Conservation (phyloP, 2,888 invertebrate species). For the Synanthedon formicaeformis region DNA sequence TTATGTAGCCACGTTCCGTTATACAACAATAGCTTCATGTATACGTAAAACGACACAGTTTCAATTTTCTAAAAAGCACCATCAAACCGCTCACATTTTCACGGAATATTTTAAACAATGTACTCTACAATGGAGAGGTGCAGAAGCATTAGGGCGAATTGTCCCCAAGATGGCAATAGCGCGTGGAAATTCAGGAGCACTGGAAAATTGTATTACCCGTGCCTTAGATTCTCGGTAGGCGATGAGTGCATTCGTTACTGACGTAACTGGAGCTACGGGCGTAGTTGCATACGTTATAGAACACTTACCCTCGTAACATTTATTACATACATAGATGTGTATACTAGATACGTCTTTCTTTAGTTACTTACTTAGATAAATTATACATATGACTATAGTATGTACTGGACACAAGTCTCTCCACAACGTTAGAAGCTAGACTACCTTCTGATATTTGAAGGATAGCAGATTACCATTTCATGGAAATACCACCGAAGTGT, state of each 20-base stretch:
- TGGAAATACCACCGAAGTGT: too few relatives aligned
- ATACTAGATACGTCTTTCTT: too few relatives aligned
- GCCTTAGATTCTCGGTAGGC: conserved; percentile 27
- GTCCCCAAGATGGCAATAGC: conserved; percentile 59
- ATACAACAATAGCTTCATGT: not conserved
- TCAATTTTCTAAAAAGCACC: conserved; percentile 9
- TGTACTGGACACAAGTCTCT: too few relatives aligned
- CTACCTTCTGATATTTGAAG: too few relatives aligned
- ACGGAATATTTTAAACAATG: conserved; percentile 38
- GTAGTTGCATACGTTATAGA: conserved; percentile 19
- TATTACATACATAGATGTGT: too few relatives aligned
- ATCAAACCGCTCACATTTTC: conserved; percentile 14
- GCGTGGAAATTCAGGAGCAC: conserved; percentile 20
- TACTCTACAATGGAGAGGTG: conserved; percentile 29
- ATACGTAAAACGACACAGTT: conserved; percentile 1
- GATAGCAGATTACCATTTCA: too few relatives aligned
- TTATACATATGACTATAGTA: too few relatives aligned
- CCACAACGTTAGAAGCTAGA: too few relatives aligned
- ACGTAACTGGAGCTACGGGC: conserved; percentile 36
- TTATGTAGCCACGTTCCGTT: not conserved
- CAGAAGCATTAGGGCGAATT: conserved; percentile 53
- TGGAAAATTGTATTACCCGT: conserved; percentile 60
- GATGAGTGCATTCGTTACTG: conserved; percentile 59
- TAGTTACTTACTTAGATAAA: too few relatives aligned
- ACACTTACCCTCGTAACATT: not conserved